phyloP scores from a whole-genome alignment of 2,797 vertebrate species.

The Odontamblyopus lacepedii region DNA sequence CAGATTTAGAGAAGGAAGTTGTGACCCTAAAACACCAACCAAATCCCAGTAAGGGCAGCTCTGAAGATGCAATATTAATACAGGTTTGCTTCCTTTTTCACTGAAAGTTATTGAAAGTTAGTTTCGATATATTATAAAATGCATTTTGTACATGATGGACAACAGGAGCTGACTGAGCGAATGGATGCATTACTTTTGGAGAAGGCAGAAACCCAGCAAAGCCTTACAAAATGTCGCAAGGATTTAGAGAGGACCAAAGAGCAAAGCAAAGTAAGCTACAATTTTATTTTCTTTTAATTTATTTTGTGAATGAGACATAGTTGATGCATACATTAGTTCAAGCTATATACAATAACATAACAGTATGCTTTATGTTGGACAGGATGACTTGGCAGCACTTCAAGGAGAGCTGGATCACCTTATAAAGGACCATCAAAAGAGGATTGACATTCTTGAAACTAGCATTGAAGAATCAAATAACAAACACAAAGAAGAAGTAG shows the following conservation, averaged over 20 bases:
- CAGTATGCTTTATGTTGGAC: slow-evolving; percentile 31
- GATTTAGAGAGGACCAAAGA: slow-evolving; percentile 82
- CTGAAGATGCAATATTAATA: slow-evolving; percentile 78
- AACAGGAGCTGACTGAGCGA: slow-evolving; percentile 89
- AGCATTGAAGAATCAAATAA: slow-evolving; percentile 70
- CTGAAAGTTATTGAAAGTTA: background rate
- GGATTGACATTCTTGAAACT: slow-evolving; percentile 77
- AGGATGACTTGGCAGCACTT: slow-evolving; percentile 78
- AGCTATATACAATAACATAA: too few relatives aligned
- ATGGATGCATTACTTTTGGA: slow-evolving; percentile 89
- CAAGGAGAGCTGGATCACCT: slow-evolving; percentile 77
- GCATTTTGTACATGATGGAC: slow-evolving; percentile 19
- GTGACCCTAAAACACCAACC: slow-evolving; percentile 79
- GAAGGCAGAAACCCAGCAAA: slow-evolving; percentile 93
- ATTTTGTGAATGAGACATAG: background rate
- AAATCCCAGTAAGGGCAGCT: slow-evolving; percentile 54
- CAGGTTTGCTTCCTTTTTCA: slow-evolving; percentile 77
- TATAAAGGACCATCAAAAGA: slow-evolving; percentile 68
- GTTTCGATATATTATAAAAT: slow-evolving; percentile 11
- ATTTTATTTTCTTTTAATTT: background rate
- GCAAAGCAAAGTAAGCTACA: slow-evolving; percentile 81
- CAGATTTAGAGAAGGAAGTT: slow-evolving; percentile 92
- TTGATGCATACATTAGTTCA: background rate
- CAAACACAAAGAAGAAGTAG: slow-evolving; percentile 80
- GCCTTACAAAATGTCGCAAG: slow-evolving; percentile 81